Percentiles rank a stretch among this genome's conserved stretches.
phyloP scores from a whole-genome alignment of 2,113 vertebrate genomes.

The Vanacampus margaritifer region DNA sequence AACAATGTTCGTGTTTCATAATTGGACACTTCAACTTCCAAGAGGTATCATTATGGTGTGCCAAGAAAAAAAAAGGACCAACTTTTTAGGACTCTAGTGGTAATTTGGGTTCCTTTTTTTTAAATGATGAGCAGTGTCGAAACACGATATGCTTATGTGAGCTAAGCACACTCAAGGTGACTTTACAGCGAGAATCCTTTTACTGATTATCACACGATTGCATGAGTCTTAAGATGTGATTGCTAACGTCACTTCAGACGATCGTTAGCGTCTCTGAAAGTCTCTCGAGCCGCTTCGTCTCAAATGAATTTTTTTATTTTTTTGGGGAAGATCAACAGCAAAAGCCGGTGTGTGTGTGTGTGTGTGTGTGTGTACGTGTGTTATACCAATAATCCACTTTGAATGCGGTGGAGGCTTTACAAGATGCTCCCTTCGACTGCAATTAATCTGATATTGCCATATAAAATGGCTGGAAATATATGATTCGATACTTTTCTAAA shows the following conservation, averaged over 20 bases:
- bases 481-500: no score
- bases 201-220: conserved; percentile 58
- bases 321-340: conserved; percentile 38
- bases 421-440: background rate
- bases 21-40: no score
- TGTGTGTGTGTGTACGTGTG: no score
- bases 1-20: no score
- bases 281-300: conserved; percentile 21
- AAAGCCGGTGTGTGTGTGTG: conserved; percentile 18
- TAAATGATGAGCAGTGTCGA: background rate
- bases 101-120: background rate
- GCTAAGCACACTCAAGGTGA: conserved; percentile 34
- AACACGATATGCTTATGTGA: background rate
- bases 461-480: background rate
- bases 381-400: conserved; percentile 33
- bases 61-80: background rate
- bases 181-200: conserved; percentile 50
- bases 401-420: background rate
- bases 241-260: conserved; percentile 62
- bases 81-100: background rate
- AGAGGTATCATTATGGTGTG: background rate
- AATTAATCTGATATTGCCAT: background rate
- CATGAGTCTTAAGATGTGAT: conserved; percentile 54
- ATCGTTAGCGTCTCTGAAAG: conserved; percentile 51
- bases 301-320: conserved; percentile 15